Percentiles rank a stretch among this genome's conserved stretches.
Evolutionary conservation across 1,140 invertebrate species (phyloP).

Genomic region (Sycophaga agraensis): DNA sequence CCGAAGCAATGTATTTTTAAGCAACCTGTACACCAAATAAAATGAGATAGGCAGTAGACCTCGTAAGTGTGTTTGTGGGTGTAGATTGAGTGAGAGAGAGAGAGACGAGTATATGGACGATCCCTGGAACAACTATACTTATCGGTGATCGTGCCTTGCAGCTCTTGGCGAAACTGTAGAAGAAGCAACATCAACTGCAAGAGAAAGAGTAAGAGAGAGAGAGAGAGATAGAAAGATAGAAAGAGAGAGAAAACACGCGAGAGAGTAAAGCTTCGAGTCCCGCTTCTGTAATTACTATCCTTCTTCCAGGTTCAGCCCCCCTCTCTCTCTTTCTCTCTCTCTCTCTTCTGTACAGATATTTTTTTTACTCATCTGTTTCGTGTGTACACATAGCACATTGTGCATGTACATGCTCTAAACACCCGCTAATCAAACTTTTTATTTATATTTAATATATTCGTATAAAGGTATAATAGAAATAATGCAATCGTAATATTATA

Average conservation of each 20-base stretch:
- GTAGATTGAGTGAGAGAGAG: background rate
- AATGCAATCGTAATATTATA: too few species aligned
- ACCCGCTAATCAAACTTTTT: too few species aligned
- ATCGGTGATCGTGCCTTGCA: conserved; percentile 56
- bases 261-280: conserved; percentile 41
- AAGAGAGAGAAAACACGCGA: too few species aligned
- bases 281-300: conserved; percentile 58
- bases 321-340: conserved; percentile 8
- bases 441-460: too few species aligned
- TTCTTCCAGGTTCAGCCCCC: conserved; percentile 32
- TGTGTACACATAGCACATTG: too few species aligned
- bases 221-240: conserved; percentile 23
- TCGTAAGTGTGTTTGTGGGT: background rate
- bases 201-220: conserved; percentile 6
- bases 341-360: too few species aligned
- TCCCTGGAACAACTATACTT: conserved; percentile 57
- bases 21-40: background rate
- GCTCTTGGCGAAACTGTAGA: conserved; percentile 33
- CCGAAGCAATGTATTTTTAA: too few species aligned
- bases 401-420: too few species aligned
- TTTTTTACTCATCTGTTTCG: too few species aligned
- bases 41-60: background rate
- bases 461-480: too few species aligned
- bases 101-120: conserved; percentile 23
- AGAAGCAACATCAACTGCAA: background rate